Conservation (phyloP, 1,140 invertebrate species). For the Cotesia glomerata region DNA sequence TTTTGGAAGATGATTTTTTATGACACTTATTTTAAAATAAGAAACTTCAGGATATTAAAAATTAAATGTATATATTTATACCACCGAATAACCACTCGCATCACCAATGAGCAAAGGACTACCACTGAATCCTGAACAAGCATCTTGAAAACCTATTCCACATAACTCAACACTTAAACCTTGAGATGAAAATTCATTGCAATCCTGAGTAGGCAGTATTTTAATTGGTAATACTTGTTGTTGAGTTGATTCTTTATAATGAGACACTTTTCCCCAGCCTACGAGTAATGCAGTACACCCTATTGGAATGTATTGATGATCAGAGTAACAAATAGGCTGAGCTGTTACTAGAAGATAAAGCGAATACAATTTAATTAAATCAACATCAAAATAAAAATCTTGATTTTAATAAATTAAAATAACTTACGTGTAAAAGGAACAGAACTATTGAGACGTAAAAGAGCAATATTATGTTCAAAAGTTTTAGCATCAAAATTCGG, state of each 20-base stretch:
- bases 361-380: too few relatives aligned
- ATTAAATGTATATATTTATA: slow-evolving; percentile 25
- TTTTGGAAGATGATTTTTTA: too few relatives aligned
- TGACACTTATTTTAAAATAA: too few relatives aligned
- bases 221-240: slow-evolving; percentile 41
- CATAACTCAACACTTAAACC: slow-evolving; percentile 45
- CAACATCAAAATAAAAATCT: neutral
- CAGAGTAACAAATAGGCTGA: slow-evolving; percentile 44
- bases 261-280: slow-evolving; percentile 48
- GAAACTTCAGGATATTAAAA: too few relatives aligned
- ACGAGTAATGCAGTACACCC: slow-evolving; percentile 34
- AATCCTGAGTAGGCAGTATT: slow-evolving; percentile 38
- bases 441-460: slow-evolving; percentile 41
- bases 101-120: slow-evolving; percentile 44
- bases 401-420: neutral
- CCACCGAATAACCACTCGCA: slow-evolving; percentile 40
- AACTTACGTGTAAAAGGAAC: slow-evolving; percentile 45
- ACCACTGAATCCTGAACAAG: slow-evolving; percentile 47
- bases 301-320: slow-evolving; percentile 27
- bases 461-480: slow-evolving; percentile 46
- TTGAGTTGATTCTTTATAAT: slow-evolving; percentile 32
- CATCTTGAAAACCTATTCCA: slow-evolving; percentile 39
- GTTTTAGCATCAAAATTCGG: slow-evolving; percentile 40
- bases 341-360: slow-evolving; percentile 37
- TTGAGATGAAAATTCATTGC: slow-evolving; percentile 37